A percentile compares a stretch with the other conserved stretches of the same genome.
Conservation (phyloP, 1,140 invertebrate species). For the Lordiphosa collinella region DNA sequence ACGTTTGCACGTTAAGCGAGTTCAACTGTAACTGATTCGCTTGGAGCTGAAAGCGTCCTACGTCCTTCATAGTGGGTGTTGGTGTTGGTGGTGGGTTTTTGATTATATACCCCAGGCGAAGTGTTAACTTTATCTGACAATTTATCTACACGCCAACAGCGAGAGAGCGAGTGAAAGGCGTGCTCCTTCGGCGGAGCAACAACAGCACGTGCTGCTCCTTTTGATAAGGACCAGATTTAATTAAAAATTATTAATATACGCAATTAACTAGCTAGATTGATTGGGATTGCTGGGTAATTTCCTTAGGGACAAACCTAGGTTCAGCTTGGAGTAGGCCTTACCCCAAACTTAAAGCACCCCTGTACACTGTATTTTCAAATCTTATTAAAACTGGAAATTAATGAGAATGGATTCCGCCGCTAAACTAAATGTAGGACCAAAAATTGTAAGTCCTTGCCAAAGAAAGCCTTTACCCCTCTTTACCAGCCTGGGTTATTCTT, state of each 20-base stretch:
- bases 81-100: constrained; percentile 31
- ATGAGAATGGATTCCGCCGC: no score
- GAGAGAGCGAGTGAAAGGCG: constrained; percentile 21
- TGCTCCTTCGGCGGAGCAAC: not conserved
- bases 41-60: constrained; percentile 10
- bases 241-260: constrained; percentile 32
- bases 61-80: constrained; percentile 27
- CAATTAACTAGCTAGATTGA: not conserved
- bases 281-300: no score
- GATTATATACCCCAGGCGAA: constrained; percentile 10
- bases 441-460: no score
- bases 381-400: no score
- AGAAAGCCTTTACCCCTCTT: no score
- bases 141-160: constrained; percentile 48
- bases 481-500: no score
- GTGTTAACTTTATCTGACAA: constrained; percentile 57
- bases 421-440: no score
- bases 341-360: no score
- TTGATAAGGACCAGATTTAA: constrained; percentile 27
- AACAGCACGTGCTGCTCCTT: constrained; percentile 30
- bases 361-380: no score
- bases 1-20: constrained; percentile 41
- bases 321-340: no score
- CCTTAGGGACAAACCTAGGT: no score
- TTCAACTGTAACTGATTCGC: constrained; percentile 57